Evolutionary conservation across 1,140 invertebrate genomes (phyloP), one percentile per base, ranked within the genome.

Genomic region (Caerostris darwini): DNA sequence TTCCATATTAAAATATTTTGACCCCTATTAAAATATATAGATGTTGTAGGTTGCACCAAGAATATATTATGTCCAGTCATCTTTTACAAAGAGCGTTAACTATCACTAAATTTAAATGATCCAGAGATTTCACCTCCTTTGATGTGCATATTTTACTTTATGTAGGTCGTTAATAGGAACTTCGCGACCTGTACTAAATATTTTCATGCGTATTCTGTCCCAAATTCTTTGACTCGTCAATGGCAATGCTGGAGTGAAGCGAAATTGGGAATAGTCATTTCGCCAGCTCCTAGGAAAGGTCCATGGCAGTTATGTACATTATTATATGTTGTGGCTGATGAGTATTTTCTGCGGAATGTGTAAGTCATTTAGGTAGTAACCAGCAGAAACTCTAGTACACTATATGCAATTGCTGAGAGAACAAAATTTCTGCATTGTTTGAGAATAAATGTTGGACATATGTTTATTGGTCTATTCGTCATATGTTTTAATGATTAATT

Each of bases 241-340:
- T 77, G 69, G 7, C 17, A 61, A 61, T 61, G 12, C 8, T 50
- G 69, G 14, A 77, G 34, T 34, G 69, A 77, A 77, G 69, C 34
- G 61, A 90, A 71, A 90, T 69, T 90, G 64, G 53, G 53, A 90
- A 90, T 69, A 53, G 61, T n/a, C 17, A 3, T 17, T 90, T 59
- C 34, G 10, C 58, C 7, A 59, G 34, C 57, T 87, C n/a, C 85
- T 87, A 61, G 64, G 87, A 90, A 90, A 69, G 61, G 61, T 90
- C 71, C 64, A 19, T 57, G 87, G 71, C 64, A 69, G 87, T 90
- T 69, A 90, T 90, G 87, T n/a, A 12, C n/a, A 69, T 69, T 90
- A 90, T 64, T 64, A 64, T 87, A 57, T 59, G 59, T 87, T 59
- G n/a, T 17, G 59, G 85, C 17, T 50, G 85, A 87, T 87, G 34